These are phyloP conservation scores for Lepidothrix coronata DNA, from an alignment of 2,113 vertebrate genomes.

Conservation along the genomic window DNA sequence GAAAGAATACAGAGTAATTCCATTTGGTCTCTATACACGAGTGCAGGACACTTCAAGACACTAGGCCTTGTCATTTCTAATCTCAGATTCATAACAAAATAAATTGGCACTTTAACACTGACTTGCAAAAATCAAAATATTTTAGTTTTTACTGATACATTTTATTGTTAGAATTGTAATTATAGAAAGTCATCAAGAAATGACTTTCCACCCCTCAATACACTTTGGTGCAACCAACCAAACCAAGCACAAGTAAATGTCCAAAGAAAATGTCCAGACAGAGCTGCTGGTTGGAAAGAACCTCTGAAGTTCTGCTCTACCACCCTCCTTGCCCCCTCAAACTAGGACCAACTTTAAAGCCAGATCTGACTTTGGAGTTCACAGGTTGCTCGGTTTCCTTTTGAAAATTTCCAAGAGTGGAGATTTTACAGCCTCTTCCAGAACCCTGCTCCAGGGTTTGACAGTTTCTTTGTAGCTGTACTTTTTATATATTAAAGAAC, in stretches of 20 bases:
- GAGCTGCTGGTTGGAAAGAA: background rate
- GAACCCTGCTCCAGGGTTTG: background rate
- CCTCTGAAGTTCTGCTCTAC: background rate
- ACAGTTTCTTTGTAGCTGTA: background rate
- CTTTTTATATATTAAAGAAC: background rate
- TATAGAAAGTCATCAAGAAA: background rate
- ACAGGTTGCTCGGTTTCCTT: background rate
- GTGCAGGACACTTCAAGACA: background rate
- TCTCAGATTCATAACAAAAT: background rate
- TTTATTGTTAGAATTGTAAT: background rate
- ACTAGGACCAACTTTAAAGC: background rate
- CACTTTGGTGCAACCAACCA: background rate
- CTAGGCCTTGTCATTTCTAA: background rate
- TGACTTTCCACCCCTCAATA: background rate
- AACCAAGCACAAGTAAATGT: background rate
- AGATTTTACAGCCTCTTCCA: background rate
- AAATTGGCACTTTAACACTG: background rate
- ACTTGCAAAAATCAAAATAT: background rate
- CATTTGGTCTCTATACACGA: rapidly evolving
- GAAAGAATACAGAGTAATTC: background rate
- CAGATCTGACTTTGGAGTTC: background rate
- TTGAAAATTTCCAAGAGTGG: background rate
- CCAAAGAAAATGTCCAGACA: background rate
- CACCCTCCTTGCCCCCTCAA: background rate
- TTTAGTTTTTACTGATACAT: background rate